A percentile compares a stretch with the other conserved stretches of the same genome.
phyloP scores from a whole-genome alignment of 2,888 invertebrate species.

The Euclidia mi region DNA sequence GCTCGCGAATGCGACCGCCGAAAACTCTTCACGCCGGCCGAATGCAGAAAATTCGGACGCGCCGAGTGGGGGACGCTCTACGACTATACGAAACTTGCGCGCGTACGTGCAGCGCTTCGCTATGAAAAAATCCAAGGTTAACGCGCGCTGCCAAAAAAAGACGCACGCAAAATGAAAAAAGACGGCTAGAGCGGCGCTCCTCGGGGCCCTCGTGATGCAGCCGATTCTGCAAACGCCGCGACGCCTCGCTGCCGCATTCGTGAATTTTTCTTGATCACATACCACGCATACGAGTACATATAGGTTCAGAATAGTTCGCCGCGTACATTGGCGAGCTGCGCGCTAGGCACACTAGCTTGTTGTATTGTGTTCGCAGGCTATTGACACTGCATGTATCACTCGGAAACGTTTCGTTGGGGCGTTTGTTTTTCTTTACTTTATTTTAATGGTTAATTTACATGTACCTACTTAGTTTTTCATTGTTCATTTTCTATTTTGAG shows the following conservation, averaged over 20 bases:
- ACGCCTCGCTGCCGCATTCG: conserved; percentile 65
- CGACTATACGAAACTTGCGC: conserved; percentile 88
- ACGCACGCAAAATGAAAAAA: conserved; percentile 89
- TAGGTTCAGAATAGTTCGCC: conserved; percentile 28
- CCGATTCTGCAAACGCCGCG: conserved; percentile 74
- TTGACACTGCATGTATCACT: conserved; percentile 53
- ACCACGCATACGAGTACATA: conserved; percentile 36
- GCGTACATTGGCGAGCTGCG: conserved; percentile 40
- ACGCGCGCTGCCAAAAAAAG: conserved; percentile 90
- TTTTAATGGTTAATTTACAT: conserved; percentile 1
- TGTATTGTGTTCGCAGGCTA: conserved; percentile 53
- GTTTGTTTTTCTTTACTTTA: conserved; percentile 19
- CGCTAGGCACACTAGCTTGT: conserved; percentile 26
- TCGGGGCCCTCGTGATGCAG: conserved; percentile 83
- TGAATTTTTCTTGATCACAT: conserved; percentile 48
- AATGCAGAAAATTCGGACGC: conserved; percentile 90
- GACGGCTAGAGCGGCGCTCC: conserved; percentile 86
- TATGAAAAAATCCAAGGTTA: conserved; percentile 90
- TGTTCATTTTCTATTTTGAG: background rate
- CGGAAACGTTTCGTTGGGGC: conserved; percentile 26
- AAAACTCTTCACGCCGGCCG: conserved; percentile 86
- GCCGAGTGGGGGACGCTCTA: conserved; percentile 88
- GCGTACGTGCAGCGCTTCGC: conserved; percentile 89
- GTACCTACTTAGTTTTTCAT: background rate
- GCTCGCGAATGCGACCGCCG: conserved; percentile 89